Conservation (phyloP, 2,797 vertebrate species). For the Choloepus didactylus region DNA sequence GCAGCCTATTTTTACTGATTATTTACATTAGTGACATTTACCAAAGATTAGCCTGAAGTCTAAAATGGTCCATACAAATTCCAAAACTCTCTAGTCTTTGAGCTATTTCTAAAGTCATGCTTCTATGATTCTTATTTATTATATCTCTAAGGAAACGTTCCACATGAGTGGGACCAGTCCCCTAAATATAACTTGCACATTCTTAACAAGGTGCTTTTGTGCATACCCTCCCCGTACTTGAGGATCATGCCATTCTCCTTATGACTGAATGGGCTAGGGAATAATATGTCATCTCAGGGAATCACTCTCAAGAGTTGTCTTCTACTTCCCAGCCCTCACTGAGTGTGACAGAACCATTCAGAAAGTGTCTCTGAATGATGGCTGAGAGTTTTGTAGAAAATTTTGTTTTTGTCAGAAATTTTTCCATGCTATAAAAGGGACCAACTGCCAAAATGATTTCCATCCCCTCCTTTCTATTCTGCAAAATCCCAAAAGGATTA, state of each 20-base stretch:
- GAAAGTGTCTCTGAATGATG: background rate
- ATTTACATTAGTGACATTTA: slow-evolving; percentile 58
- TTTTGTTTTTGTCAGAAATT: background rate
- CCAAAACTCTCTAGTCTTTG: background rate
- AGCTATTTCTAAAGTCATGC: slow-evolving; percentile 9
- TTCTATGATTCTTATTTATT: background rate
- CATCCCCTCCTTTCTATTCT: background rate
- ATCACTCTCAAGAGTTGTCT: background rate
- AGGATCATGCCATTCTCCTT: background rate
- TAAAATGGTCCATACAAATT: slow-evolving; percentile 37
- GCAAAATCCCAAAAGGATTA: background rate
- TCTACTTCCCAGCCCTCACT: background rate
- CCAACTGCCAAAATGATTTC: background rate
- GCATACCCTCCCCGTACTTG: background rate
- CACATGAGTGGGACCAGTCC: background rate
- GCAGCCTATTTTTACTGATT: slow-evolving; percentile 11
- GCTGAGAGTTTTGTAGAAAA: background rate
- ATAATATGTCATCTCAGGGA: background rate
- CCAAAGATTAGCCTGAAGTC: slow-evolving; percentile 38
- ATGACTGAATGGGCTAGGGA: background rate
- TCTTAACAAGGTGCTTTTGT: background rate
- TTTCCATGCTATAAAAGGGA: background rate
- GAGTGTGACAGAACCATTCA: background rate
- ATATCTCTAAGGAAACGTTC: background rate
- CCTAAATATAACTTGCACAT: background rate